Evolutionary conservation across 2,113 vertebrate species (phyloP).

Genomic region (Connochaetes taurinus): DNA sequence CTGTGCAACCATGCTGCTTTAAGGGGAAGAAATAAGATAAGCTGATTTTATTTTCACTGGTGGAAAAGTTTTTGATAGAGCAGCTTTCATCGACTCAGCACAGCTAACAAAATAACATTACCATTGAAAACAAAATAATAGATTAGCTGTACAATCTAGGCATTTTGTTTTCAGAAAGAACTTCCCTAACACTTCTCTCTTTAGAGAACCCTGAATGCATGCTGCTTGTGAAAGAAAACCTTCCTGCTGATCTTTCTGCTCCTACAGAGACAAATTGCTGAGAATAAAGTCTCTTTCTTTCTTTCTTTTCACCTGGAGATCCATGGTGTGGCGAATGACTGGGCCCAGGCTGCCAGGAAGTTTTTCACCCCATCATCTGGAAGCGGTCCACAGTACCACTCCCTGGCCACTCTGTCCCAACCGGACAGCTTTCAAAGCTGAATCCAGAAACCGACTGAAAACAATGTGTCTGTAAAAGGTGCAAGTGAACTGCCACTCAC

Average conservation of each 20-base stretch:
- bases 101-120: constrained; percentile 57
- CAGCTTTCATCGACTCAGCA: constrained; percentile 1
- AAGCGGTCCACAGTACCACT: not conserved
- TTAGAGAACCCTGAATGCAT: not conserved
- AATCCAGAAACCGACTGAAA: not conserved
- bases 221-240: not conserved
- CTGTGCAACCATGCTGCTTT: not conserved
- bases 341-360: not conserved
- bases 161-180: constrained; percentile 18
- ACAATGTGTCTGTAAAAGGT: not conserved
- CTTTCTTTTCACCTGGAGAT: not conserved
- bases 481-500: fast-evolving
- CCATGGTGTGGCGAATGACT: not conserved
- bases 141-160: not conserved
- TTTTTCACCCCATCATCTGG: not conserved
- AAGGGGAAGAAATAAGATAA: constrained; percentile 53
- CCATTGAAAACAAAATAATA: constrained; percentile 53
- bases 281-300: constrained; percentile 29
- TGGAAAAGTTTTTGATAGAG: constrained; percentile 50
- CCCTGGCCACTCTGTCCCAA: not conserved
- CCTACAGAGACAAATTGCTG: not conserved
- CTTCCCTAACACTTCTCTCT: not conserved
- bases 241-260: constrained; percentile 25
- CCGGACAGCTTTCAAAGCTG: not conserved
- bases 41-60: constrained; percentile 61